Base-by-base conservation (phyloP, 2,113 vertebrate genomes). In the Edolisoma coerulescens region DNA sequence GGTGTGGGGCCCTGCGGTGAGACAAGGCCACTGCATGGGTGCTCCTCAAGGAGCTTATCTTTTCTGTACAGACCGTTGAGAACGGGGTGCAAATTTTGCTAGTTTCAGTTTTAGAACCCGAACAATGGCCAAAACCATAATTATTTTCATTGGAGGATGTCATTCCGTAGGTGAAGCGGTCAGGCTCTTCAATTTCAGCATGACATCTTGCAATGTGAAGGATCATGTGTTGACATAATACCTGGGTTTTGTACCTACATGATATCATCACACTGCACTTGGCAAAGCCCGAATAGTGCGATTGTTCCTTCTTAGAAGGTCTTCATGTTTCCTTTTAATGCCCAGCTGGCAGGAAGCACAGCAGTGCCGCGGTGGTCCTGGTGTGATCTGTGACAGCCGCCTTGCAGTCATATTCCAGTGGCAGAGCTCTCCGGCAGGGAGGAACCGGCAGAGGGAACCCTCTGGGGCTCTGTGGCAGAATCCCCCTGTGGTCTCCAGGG, bases 241-340 rank as follows among this genome's bases (percentile, higher is more conserved):
- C 2, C 1, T 56, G 53, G 0, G 5, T 3, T 59, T 30, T 49
- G 30, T 57, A 22, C 32, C 30, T 27, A 1, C 3, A 0, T 16
- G 17, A 13, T 73, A 3, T 3, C 19, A 6, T 28, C 70, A 11
- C 11, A 2, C 20, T 57, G 27, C 32, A 20, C 47, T 20, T 50
- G 32, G 17, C 26, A 21, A 14, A 41, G 3, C 39, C n/a, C 6
- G 1, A 18, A 1, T 1, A 8, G 24, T n/a, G 7, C 10, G 49
- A 27, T 22, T 8, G 4, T 2, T 42, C 5, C 4, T 56, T 87
- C 47, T 12, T 65, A 35, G 52, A 6, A 3, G 17, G 32, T 33
- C 1, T 0, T 20, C 9, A 1, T 7, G 41, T 30, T 44, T 37
- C 17, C 3, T 33, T 35, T 37, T 37, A 15, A 27, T 57, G 65